phyloP scores from a whole-genome alignment of 2,113 vertebrate genomes.

The Seriola quinqueradiata region DNA sequence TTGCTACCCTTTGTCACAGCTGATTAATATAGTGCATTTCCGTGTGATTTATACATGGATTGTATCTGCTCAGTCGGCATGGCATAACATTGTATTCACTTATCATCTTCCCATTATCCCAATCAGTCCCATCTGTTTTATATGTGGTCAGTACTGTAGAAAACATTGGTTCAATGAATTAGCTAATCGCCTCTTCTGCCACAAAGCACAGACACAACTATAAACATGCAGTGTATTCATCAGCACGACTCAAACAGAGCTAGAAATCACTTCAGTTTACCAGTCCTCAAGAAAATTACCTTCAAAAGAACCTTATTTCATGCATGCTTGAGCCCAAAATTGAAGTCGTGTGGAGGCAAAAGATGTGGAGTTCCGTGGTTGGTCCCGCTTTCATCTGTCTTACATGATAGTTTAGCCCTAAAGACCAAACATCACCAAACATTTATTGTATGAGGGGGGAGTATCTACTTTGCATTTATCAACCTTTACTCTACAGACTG shows the following conservation, averaged over 20 bases:
- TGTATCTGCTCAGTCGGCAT: neutral
- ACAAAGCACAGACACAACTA: no score
- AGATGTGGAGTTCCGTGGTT: neutral
- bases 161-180: neutral
- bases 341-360: constrained; percentile 3
- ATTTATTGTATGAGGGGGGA: neutral
- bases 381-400: neutral
- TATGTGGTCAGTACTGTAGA: neutral
- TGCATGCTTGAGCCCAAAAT: constrained; percentile 19
- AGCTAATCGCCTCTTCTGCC: neutral
- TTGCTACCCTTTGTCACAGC: neutral
- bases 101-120: neutral
- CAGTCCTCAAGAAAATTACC: neutral
- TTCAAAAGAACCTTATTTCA: constrained; percentile 11
- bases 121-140: neutral
- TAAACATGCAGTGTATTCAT: neutral
- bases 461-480: neutral
- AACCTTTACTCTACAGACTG: no score
- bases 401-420: neutral
- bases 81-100: neutral
- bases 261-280: neutral
- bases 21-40: constrained; percentile 5
- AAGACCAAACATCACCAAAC: neutral
- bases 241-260: neutral
- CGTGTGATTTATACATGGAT: neutral